These are phyloP conservation scores for Epinotia ramella DNA, from an alignment of 2,888 invertebrate genomes.

Conservation along the genomic window DNA sequence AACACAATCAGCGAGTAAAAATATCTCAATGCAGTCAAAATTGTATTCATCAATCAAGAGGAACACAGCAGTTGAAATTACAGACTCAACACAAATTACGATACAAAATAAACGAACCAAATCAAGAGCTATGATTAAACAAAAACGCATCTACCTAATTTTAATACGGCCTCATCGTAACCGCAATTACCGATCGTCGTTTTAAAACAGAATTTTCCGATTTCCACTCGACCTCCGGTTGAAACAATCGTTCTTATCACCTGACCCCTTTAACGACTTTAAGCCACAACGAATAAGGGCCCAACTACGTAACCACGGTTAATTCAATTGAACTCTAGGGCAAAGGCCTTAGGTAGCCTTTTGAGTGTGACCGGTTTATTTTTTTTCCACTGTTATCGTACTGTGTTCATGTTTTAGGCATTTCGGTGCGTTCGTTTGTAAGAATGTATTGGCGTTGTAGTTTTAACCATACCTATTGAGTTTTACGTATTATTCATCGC, in stretches of 20 bases:
- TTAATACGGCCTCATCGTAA: slow-evolving; percentile 12
- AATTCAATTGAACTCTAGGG: slow-evolving; percentile 53
- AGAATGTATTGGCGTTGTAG: slow-evolving; percentile 51
- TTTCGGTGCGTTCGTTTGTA: slow-evolving; percentile 64
- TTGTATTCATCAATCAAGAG: too few relatives aligned
- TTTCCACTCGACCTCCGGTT: slow-evolving; percentile 75
- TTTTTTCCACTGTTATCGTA: slow-evolving; percentile 71
- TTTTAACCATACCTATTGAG: slow-evolving; percentile 58
- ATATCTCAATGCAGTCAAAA: too few relatives aligned
- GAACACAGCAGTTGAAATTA: too few relatives aligned
- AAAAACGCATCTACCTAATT: not conserved
- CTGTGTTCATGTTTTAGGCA: slow-evolving; percentile 68
- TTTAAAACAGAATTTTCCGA: slow-evolving; percentile 61
- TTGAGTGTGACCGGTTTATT: slow-evolving; percentile 50
- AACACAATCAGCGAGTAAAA: too few relatives aligned
- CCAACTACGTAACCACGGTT: slow-evolving; percentile 49
- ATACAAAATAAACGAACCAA: too few relatives aligned
- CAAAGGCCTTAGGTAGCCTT: slow-evolving; percentile 50
- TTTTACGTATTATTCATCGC: slow-evolving; percentile 14
- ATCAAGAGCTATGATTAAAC: not conserved
- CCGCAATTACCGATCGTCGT: slow-evolving; percentile 37
- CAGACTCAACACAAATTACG: too few relatives aligned
- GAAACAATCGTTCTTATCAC: slow-evolving; percentile 71
- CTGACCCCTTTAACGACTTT: slow-evolving; percentile 78
- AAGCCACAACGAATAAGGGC: slow-evolving; percentile 55